Conservation (phyloP, 2,113 vertebrate genomes). For the Jacana jacana region DNA sequence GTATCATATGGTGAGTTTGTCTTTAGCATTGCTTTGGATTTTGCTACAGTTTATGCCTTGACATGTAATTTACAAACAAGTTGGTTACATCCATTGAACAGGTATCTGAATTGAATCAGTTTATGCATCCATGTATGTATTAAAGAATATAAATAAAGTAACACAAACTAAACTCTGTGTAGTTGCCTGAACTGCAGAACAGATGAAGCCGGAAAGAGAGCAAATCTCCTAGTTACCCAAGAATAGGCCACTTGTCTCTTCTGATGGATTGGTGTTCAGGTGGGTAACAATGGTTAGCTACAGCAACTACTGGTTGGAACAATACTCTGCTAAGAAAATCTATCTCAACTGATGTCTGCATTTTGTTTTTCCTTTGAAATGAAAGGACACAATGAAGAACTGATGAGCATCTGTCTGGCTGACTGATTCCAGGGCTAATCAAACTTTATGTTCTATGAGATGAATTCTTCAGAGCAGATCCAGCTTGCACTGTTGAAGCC, state of each 20-base stretch:
- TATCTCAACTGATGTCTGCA: neutral
- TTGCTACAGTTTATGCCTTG: neutral
- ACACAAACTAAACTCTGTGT: neutral
- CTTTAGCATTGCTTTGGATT: neutral
- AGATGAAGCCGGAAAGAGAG: neutral
- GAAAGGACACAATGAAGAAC: neutral
- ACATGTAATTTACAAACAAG: neutral
- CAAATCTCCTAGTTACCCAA: neutral
- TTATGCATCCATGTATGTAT: neutral
- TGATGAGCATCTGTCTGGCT: neutral
- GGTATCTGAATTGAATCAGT: neutral
- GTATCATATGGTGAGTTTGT: neutral
- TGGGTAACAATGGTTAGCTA: neutral
- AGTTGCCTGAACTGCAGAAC: neutral
- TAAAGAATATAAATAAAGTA: neutral
- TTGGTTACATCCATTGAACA: neutral
- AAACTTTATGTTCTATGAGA: neutral
- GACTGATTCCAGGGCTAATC: neutral
- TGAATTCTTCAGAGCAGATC: neutral
- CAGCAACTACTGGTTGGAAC: neutral
- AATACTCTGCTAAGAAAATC: neutral
- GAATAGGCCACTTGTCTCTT: neutral
- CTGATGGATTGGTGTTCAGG: accelerated
- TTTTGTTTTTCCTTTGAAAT: neutral
- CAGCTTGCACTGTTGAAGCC: neutral